Percentiles rank a stretch among this genome's conserved stretches.
phyloP scores from a whole-genome alignment of 2,888 invertebrate species.

The Aleiodes alternator region DNA sequence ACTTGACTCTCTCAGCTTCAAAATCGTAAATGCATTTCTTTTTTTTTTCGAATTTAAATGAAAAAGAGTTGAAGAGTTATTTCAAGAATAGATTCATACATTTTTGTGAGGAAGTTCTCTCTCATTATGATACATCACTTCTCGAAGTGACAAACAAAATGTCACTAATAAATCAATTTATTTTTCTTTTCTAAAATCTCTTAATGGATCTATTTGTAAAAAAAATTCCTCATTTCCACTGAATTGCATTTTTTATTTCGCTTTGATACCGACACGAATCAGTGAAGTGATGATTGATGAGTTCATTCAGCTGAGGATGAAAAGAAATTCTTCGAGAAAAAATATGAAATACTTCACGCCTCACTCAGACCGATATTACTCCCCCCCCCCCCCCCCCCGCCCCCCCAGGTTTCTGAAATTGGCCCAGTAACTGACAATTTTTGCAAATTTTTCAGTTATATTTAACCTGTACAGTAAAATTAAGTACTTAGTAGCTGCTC shows the following conservation, averaged over 20 bases:
- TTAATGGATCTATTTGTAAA: neutral
- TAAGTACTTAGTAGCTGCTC: no score
- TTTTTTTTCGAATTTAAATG: neutral
- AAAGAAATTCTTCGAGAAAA: slow-evolving; percentile 3
- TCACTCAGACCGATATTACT: neutral
- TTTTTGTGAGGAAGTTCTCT: neutral
- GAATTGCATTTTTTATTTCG: slow-evolving; percentile 29
- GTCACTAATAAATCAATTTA: neutral
- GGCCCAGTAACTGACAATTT: no score
- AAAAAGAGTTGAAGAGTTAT: neutral
- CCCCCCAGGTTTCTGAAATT: no score
- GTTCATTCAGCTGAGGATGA: slow-evolving; percentile 45
- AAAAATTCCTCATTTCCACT: slow-evolving; percentile 9
- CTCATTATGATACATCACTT: slow-evolving; percentile 25
- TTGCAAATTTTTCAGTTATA: no score
- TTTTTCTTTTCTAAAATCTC: neutral
- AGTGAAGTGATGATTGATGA: slow-evolving; percentile 53
- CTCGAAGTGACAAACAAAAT: slow-evolving; percentile 4
- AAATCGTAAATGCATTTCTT: slow-evolving; percentile 4
- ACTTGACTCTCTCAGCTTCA: slow-evolving; percentile 10
- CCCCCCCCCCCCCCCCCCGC: no score
- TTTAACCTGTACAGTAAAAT: no score
- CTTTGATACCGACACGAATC: slow-evolving; percentile 49
- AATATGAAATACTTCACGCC: neutral
- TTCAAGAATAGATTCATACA: no score